Evolutionary conservation across 2,113 vertebrate species (phyloP).

Genomic region (Sander vitreus): DNA sequence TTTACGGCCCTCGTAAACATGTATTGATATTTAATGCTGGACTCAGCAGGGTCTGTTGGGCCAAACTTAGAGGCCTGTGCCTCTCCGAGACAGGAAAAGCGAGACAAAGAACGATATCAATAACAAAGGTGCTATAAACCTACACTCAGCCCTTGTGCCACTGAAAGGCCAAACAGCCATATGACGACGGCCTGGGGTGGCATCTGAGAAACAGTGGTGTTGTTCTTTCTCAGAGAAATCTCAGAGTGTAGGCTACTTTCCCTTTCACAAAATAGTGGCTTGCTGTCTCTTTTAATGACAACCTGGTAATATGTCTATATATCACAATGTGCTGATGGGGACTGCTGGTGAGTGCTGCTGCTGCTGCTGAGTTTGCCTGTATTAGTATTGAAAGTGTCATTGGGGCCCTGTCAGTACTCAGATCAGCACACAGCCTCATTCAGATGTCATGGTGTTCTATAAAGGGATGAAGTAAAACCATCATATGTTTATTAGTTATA

Average conservation of each 20-base stretch:
- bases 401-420: too few relatives aligned
- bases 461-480: neutral
- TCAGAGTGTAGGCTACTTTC: neutral
- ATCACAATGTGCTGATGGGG: neutral
- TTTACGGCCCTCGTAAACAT: constrained; percentile 78
- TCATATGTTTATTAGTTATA: neutral
- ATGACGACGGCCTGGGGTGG: neutral
- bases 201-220: constrained; percentile 23
- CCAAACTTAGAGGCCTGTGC: constrained; percentile 49
- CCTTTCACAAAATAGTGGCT: neutral
- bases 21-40: constrained; percentile 84
- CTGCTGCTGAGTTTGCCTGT: neutral
- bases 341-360: neutral
- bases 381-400: neutral
- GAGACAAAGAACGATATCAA: constrained; percentile 70
- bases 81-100: constrained; percentile 60
- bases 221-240: constrained; percentile 11
- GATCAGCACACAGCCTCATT: neutral
- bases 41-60: constrained; percentile 63
- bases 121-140: constrained; percentile 73
- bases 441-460: neutral
- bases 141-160: neutral
- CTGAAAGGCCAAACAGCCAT: constrained; percentile 26
- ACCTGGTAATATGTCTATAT: neutral
- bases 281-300: neutral